Conservation (phyloP, 2,888 invertebrate species). For the Ectemnius cavifrons region DNA sequence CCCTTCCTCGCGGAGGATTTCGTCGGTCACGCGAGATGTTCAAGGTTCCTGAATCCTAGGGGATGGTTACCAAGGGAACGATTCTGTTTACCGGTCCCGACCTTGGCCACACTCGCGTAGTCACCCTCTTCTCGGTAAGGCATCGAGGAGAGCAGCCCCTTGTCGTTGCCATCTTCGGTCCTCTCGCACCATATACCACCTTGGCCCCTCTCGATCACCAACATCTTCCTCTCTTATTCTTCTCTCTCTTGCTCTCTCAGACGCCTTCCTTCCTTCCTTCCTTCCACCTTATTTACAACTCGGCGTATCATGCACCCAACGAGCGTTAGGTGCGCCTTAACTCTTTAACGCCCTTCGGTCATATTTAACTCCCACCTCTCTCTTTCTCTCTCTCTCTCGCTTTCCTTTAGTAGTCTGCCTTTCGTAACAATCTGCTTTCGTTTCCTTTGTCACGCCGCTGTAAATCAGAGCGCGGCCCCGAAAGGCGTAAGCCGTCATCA, state of each 20-base stretch:
- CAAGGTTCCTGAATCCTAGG: constrained; percentile 59
- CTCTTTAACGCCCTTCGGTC: background rate
- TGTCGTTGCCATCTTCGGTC: constrained; percentile 24
- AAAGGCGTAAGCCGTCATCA: constrained; percentile 25
- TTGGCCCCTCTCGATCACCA: too few relatives aligned
- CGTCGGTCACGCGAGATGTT: constrained; percentile 22
- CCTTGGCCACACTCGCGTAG: constrained; percentile 72
- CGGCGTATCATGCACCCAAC: background rate
- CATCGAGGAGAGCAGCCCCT: background rate
- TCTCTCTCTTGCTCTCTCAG: too few relatives aligned
- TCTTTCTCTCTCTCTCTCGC: background rate
- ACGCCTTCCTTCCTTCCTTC: too few relatives aligned
- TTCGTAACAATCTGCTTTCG: constrained; percentile 16
- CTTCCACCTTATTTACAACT: constrained; percentile 25
- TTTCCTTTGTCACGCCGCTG: constrained; percentile 17
- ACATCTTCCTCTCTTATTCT: too few relatives aligned
- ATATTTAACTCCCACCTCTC: constrained; percentile 21
- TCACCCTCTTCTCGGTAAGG: constrained; percentile 50
- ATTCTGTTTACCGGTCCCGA: constrained; percentile 71
- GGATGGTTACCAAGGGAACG: constrained; percentile 71
- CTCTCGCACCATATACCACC: background rate
- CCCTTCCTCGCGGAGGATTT: background rate
- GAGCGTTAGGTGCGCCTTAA: constrained; percentile 22
- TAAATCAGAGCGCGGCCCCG: constrained; percentile 35
- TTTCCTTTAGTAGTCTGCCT: background rate